phyloP scores from a whole-genome alignment of 2,113 vertebrate genomes.

The Crotophaga sulcirostris region DNA sequence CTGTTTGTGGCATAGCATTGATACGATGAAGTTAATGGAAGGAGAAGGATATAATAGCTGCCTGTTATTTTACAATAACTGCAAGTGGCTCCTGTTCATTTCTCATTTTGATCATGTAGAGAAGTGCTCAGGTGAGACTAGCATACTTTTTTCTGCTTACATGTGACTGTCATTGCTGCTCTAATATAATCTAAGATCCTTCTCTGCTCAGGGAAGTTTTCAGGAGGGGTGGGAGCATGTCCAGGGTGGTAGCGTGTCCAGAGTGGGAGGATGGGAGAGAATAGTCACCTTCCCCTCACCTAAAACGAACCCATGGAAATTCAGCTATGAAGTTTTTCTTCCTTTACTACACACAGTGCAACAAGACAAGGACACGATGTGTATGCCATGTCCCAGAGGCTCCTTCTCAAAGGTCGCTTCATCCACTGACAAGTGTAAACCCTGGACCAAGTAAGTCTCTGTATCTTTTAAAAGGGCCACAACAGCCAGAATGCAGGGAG shows the following conservation, averaged over 20 bases:
- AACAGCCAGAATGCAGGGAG: neutral
- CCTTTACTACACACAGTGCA: constrained; percentile 70
- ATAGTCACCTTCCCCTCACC: neutral
- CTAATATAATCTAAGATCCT: neutral
- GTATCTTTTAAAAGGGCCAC: neutral
- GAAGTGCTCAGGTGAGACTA: neutral
- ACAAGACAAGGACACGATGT: constrained; percentile 73
- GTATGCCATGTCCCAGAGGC: constrained; percentile 78
- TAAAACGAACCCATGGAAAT: neutral
- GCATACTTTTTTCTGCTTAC: neutral
- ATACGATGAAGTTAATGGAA: neutral
- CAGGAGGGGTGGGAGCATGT: accelerated
- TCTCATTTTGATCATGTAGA: neutral
- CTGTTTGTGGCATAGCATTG: neutral
- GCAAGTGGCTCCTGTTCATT: neutral
- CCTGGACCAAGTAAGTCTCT: constrained; percentile 90
- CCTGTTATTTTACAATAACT: neutral
- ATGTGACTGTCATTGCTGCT: neutral
- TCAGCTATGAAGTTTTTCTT: neutral
- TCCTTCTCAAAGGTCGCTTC: constrained; percentile 82
- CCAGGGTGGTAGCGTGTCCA: no score
- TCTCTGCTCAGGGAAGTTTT: neutral
- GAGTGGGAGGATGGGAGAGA: neutral
- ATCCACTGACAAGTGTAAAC: constrained; percentile 80
- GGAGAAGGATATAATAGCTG: neutral